Evolutionary conservation across 1,140 invertebrate species (phyloP), one percentile per base, ranked within the genome.

Genomic region (Lepidotrigona ventralis): DNA sequence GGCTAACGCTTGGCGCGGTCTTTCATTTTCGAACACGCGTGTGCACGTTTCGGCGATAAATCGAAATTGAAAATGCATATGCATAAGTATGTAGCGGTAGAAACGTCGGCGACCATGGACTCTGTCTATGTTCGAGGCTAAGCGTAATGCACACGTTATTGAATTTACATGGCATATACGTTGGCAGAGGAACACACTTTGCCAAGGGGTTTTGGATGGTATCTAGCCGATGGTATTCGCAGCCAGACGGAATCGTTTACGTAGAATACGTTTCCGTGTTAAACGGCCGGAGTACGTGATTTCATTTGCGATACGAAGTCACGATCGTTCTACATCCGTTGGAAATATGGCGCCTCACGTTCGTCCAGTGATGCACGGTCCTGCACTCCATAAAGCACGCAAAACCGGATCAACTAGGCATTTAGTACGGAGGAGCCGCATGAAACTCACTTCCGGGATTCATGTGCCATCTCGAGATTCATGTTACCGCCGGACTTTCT

Each of bases 251-350:
- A 77, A 87, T 85, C 89, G 88, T 85, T 86, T 89, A 84, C 85
- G 74, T 77, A 80, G 74, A 79, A 77, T 86, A 87, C 84, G 86
- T 90, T 92, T 90, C 86, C 90, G 88, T 86, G 89, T 89, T 90
- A 79, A 90, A 90, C 88, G 85, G 90, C 81, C 87, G 88, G 91
- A 51, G 91, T 93, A 91, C 92, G 92, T 92, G 93, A 93, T 93
- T 93, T 93, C 91, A 94, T 94, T 94, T 93, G 90, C 90, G 92
- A 93, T 92, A 92, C 90, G 90, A 91, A 92, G 85, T 92, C 88
- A 88, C 91, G 90, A 93, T 93, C 90, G 87, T 87, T 92, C 90
- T 87, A 87, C 86, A 91, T 91, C 89, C 88, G 88, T 64, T 91
- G 89, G 87, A 89, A 91, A 90, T 90, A 89, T 90, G 84, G 74